Evolutionary conservation across 2,797 vertebrate species (phyloP), one percentile per base, ranked within the genome.

Genomic region (Botia almorhae): DNA sequence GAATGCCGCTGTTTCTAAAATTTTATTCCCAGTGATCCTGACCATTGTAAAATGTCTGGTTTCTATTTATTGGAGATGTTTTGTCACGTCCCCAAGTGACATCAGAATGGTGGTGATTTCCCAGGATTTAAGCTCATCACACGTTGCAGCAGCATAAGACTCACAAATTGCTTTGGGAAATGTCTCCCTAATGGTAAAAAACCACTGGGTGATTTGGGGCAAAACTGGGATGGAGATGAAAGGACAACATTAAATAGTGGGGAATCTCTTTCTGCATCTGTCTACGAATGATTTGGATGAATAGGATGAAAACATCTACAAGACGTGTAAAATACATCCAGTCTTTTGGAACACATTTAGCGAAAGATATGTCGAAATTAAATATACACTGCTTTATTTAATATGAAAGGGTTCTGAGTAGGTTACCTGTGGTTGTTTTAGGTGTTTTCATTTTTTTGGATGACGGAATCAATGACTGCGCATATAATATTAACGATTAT

Each of bases 401-500:
- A 56, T n/a, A 76, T 21, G 39, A 19, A 26, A 0, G 10, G 63
- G 19, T 60, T 90, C 91, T 91, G 90, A 92, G 90, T 91, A 90
- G 91, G 91, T 94, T 93, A 93, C 92, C 87, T 83, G 71, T 88
- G 91, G 89, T 87, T 84, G 75, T 71, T 81, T 87, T 89, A 89
- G 86, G 90, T 90, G 86, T 92, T 90, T 91, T 91, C 87, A 90
- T 89, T 87, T 77, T 83, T 87, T 63, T 85, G 89, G 90, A 87
- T 89, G 23, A 48, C 50, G 85, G 87, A 92, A 91, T 92, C 90
- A 91, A 91, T 91, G 92, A 90, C 87, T 88, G 90, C 92, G 92
- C 92, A 93, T 93, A 92, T 90, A 92, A 90, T 94, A 93, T 93
- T 90, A 91, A 92, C 91, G 91, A 93, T 94, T 93, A 92, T 92